Evolutionary conservation across 2,113 vertebrate genomes (phyloP), one percentile per base, ranked within the genome.

Genomic region (Dinomys branickii): DNA sequence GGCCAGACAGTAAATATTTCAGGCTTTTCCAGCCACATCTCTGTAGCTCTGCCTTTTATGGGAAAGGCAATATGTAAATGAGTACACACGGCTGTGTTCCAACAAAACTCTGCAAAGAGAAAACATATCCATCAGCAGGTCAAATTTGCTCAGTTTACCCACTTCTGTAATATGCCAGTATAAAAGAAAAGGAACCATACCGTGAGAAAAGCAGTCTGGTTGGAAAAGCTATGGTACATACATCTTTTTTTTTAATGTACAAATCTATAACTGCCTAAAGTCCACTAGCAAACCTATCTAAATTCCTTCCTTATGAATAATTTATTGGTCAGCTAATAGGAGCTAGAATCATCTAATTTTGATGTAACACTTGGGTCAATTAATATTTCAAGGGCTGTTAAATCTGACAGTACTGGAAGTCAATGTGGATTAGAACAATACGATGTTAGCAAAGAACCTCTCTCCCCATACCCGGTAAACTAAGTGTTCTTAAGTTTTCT

Each of bases 341-440:
- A 91, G 41, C 20, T 69, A 28, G 3, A 71, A 82, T 82, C 52
- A 24, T 82, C 50, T 58, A 63, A 69, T 85, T 96, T 24, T 69
- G 61, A 85, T 73, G 38, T 54, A 50, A 84, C 12, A 22, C 17
- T n/a, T 8, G 9, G 73, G 77, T 71, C 71, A 63, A 65, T 84
- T 61, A 91, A 88, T 85, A 56, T 50, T 91, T 91, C n/a, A 83
- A 88, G 63, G 41, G 11, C 12, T 69, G 16, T 89, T 93, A 93
- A 91, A 88, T 85, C 77, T 91, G 71, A 80, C 52, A 71, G 58
- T 38, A 7, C 54, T 52, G 59, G n/a, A 91, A 54, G 56, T 69
- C 28, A 83, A 10, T 54, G 33, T 77, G 35, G 28, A 14, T 47
- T 58, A 92, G 69, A 85, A 56, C 20, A 61, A 88, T 69, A 38